Evolutionary conservation across 2,113 vertebrate genomes (phyloP), one percentile per base, ranked within the genome.

Genomic region (Sebastes fasciatus): DNA sequence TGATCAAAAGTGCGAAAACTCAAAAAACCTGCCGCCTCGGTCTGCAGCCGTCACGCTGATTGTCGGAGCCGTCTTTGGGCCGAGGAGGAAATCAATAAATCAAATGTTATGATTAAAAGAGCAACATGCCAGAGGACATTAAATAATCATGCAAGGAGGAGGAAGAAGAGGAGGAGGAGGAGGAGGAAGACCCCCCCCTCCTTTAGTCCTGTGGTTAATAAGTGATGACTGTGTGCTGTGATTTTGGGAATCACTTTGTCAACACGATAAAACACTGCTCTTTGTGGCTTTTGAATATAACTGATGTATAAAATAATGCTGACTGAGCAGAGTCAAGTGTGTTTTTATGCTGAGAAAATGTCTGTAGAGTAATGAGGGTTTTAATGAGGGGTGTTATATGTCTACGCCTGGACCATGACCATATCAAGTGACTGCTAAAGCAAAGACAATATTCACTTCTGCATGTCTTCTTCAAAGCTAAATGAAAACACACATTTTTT

Each of bases 21-120:
- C 52, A 14, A 7, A 26, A 80, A 69, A 64, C 0, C 11, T 67
- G 55, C 34, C 4, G 54, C 74, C 45, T 71, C 64, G 16, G 9
- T 77, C 67, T 57, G 63, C 74, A 26, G 69, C 58, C 51, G 52
- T 23, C 7, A 10, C 4, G 4, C 82, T 64, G 34, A 79, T 71
- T 66, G 69, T 79, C 2, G 13, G 54, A 21, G 8, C 49, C 40
- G 13, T 71, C 69, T 87, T 87, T 12, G 3, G 34, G 54, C 64
- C 21, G 0, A 45, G 74, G 68, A 77, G 62, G 14, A 79, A 93
- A 95, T 96, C 95, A 95, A 95, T 94, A 95, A 93, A 96, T 96
- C 93, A 94, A 94, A 92, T 84, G 85, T 87, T 92, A 87, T 91
- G 88, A 94, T 93, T 93, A 94, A 93, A 93, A 86, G 83, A 88